Evolutionary conservation across 23 tunicate genomes (phyloP), one percentile per base, ranked within the genome.

Genomic region (Oikopleura albicans): DNA sequence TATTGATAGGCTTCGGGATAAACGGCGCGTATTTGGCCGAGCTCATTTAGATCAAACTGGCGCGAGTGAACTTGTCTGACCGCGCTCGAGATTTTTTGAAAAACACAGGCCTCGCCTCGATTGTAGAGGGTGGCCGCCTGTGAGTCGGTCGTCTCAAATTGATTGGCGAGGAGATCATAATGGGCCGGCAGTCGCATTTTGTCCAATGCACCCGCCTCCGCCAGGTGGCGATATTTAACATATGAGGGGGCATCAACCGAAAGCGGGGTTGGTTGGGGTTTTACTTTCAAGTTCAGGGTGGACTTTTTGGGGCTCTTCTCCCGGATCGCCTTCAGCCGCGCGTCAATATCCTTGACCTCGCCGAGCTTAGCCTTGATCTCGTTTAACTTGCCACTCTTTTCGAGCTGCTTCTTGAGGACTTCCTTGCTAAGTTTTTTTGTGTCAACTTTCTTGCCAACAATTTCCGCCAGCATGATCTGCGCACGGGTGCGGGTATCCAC

Each of bases 371-470:
- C 33, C 35, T 71, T 71, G 33, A 71, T 27, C 79, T 71, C 79
- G 79, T 71, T 71, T 29, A 71, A 37, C 37, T 71, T 71, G 33
- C 79, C 79, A 71, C 34, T 12, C 31, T 71, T 71, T 71, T 71
- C 79, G 31, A 71, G 27, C 79, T 71, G 79, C 31, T 71, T 71
- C 37, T 71, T 71, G 33, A 71, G 79, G 36, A 71, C 4, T 71
- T 71, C 79, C 37, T 71, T 71, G 36, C 36, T 16, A 4, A 71
- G 35, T 34, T 29, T 71, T 29, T 31, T 71, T 31, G 4, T 37
- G 35, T 31, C 35, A 29, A 31, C 31, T 71, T 71, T 71, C 35
- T 71, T 29, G 79, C 79, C 79, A 16, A 71, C 79, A 31, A 29
- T 29, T 71, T 16, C 79, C 31, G 28, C 79, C 4, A 71, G 79